phyloP scores from a whole-genome alignment of 2,113 vertebrate genomes.

The Coreoperca whiteheadi region DNA sequence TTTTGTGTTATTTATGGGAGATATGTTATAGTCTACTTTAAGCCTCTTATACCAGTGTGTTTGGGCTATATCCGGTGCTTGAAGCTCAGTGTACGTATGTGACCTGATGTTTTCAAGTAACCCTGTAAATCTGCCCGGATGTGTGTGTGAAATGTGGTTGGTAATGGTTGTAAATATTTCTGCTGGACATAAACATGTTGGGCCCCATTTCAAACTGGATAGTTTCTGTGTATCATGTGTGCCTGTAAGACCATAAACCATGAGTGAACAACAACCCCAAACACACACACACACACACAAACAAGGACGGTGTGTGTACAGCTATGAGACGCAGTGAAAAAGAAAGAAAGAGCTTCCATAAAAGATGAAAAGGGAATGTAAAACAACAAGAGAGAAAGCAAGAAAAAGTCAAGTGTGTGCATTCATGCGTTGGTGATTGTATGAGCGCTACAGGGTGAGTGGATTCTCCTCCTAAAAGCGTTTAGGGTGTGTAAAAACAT shows the following conservation, averaged over 20 bases:
- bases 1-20: constrained; percentile 31
- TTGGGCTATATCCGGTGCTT: background rate
- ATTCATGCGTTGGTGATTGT: constrained; percentile 46
- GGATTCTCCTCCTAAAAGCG: constrained; percentile 41
- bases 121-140: constrained; percentile 46
- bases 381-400: constrained; percentile 37
- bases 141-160: constrained; percentile 58
- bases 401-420: constrained; percentile 47
- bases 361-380: constrained; percentile 1
- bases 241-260: constrained; percentile 40
- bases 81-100: constrained; percentile 40
- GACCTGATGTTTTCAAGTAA: constrained; percentile 51
- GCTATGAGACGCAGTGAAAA: constrained; percentile 13
- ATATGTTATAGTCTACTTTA: background rate
- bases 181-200: constrained; percentile 70
- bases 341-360: background rate
- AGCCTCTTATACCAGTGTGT: constrained; percentile 5
- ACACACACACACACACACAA: background rate
- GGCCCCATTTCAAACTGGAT: constrained; percentile 39
- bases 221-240: constrained; percentile 24
- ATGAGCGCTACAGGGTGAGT: constrained; percentile 17
- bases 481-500: constrained; percentile 71
- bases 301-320: constrained; percentile 5
- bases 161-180: constrained; percentile 77
- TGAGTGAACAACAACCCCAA: constrained; percentile 1